These are phyloP conservation scores for Marmota monax DNA, from an alignment of 2,113 vertebrate species.

Conservation along the genomic window DNA sequence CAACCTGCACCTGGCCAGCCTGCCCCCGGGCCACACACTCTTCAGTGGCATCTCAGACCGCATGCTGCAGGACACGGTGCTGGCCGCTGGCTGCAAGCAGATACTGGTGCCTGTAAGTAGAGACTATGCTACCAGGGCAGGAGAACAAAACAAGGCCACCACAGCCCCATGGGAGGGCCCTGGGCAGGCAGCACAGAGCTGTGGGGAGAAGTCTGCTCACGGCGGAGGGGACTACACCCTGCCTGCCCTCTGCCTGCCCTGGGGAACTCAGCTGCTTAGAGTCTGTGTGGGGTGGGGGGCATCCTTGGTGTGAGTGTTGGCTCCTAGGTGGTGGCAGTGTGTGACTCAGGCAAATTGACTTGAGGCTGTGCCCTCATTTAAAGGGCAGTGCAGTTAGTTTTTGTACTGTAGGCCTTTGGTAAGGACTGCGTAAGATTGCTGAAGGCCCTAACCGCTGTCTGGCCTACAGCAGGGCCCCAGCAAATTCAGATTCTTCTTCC, in stretches of 20 bases:
- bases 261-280: background rate
- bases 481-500: rapidly evolving
- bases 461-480: background rate
- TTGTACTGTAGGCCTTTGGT: background rate
- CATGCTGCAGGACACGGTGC: slow-evolving; percentile 95
- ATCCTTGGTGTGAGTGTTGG: background rate
- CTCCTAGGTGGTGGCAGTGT: background rate
- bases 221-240: background rate
- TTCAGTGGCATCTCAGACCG: slow-evolving; percentile 96
- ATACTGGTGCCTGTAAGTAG: slow-evolving; percentile 99
- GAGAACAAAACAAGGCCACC: rapidly evolving
- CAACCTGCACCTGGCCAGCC: slow-evolving; percentile 96
- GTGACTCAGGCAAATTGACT: background rate
- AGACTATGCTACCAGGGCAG: background rate
- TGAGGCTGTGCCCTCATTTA: background rate
- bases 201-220: background rate
- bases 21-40: slow-evolving; percentile 92
- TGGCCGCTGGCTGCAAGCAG: slow-evolving; percentile 95
- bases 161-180: background rate
- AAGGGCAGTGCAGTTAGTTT: background rate
- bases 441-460: background rate
- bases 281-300: background rate
- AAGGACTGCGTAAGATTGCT: background rate
- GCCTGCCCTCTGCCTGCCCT: background rate
- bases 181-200: background rate